Base-by-base conservation (phyloP, 2,797 vertebrate genomes). In the Sus cebifrons region DNA sequence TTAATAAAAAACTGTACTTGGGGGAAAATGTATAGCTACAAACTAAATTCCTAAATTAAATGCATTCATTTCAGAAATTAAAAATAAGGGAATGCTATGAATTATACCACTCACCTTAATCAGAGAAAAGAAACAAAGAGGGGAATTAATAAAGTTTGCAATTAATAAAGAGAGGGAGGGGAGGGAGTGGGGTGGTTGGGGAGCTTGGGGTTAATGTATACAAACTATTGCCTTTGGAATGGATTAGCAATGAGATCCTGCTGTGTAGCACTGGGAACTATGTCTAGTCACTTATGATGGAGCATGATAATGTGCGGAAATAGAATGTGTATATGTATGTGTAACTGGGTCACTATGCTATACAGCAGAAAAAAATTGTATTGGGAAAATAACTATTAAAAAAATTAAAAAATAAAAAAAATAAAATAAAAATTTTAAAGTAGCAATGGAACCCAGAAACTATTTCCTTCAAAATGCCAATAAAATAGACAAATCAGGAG, bases 11-110 rank as follows among this genome's bases (percentile, higher is more conserved):
- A 25, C 27, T 78, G 3, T 84, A 86, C 49, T 84, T 27, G 82
- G 29, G 11, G 18, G 17, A 58, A 86, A 32, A 82, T 8, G 20
- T 58, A 91, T 21, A 70, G 17, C n/a, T 21, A 89, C 11, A 89
- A 64, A 64, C 65, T 77, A 89, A 95, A 89, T 54, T 86, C 25
- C 86, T 20, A 89, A 64, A 27, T 86, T 73, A 62, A 85, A 93
- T 40, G 25, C 11, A 49, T 62, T 62, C 7, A 77, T 75, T 91
- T 74, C 7, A 54, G 20, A 21, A 95, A 85, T 81, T 81, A 58
- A 86, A 4, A 62, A 67, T 65, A 86, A 68, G 3, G 6, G 60
- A 81, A 92, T 25, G n/a, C 52, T 52, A 60, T 88, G 32, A 73
- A 84, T 77, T 64, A 10, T 83, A 90, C 21, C 18, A 21, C 1